Evolutionary conservation across 2,888 invertebrate species (phyloP).

Genomic region (Diarsia rubi): DNA sequence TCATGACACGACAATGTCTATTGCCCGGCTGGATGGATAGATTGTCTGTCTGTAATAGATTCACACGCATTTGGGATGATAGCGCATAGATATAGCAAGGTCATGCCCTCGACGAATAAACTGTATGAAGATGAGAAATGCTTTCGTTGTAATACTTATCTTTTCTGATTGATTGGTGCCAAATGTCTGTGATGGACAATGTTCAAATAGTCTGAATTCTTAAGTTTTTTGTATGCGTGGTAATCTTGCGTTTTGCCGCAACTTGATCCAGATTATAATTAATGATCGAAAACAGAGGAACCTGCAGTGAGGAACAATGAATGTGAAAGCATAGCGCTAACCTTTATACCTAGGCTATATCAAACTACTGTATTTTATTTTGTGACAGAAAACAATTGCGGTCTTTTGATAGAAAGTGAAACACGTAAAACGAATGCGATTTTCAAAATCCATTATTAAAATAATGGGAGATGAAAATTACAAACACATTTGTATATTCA

Average conservation of each 20-base stretch:
- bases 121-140: neutral
- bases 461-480: neutral
- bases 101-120: neutral
- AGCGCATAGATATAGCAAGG: neutral
- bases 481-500: neutral
- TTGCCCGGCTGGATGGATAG: conserved; percentile 35
- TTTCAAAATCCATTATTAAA: neutral
- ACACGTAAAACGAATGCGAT: neutral
- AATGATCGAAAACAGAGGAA: neutral
- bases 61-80: conserved; percentile 27
- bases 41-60: conserved; percentile 42
- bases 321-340: neutral
- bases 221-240: neutral
- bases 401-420: neutral
- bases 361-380: neutral
- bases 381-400: neutral
- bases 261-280: neutral
- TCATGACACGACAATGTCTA: conserved; percentile 44
- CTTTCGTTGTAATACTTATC: neutral
- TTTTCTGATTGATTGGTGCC: neutral
- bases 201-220: neutral
- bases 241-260: neutral
- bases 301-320: neutral
- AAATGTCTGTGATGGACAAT: neutral
- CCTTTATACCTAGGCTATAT: neutral